phyloP scores from a whole-genome alignment of 2,888 invertebrate species.

The Drosophila testacea region DNA sequence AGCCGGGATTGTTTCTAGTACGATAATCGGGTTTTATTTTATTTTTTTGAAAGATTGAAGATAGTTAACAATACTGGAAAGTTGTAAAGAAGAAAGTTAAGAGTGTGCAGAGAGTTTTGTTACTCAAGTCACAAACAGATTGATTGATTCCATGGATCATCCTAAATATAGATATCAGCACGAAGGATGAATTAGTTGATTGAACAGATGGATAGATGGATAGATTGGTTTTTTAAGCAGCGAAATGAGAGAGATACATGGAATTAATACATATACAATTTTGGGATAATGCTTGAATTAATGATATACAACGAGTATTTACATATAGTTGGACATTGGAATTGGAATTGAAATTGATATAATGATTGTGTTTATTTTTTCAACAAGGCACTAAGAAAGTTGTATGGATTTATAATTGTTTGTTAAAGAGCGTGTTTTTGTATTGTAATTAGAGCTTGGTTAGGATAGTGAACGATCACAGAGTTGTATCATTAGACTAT shows the following conservation, averaged over 20 bases:
- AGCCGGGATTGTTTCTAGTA: constrained; percentile 24
- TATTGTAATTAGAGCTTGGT: not conserved
- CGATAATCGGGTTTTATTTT: constrained; percentile 10
- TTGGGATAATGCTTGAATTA: constrained; percentile 2
- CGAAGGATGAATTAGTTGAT: constrained; percentile 13
- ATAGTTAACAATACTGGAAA: constrained; percentile 10
- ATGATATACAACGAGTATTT: constrained; percentile 20
- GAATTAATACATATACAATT: constrained; percentile 8
- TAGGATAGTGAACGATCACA: not conserved
- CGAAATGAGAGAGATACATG: constrained; percentile 16
- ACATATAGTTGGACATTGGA: constrained; percentile 14
- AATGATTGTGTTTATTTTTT: constrained; percentile 1
- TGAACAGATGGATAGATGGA: constrained; percentile 7
- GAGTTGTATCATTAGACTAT: not conserved
- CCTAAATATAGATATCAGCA: not conserved
- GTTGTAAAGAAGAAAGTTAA: constrained; percentile 3
- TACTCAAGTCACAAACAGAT: constrained; percentile 16
- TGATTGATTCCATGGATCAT: constrained; percentile 6
- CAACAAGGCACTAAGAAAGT: not conserved
- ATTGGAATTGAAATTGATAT: not conserved
- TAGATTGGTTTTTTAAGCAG: constrained; percentile 16
- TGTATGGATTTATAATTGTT: not conserved
- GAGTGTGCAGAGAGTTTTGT: constrained; percentile 29
- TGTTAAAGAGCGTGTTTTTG: not conserved
- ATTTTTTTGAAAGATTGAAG: constrained; percentile 1